These are phyloP conservation scores for Ceuthmochares aereus DNA, from an alignment of 2,113 vertebrate species.

Conservation along the genomic window DNA sequence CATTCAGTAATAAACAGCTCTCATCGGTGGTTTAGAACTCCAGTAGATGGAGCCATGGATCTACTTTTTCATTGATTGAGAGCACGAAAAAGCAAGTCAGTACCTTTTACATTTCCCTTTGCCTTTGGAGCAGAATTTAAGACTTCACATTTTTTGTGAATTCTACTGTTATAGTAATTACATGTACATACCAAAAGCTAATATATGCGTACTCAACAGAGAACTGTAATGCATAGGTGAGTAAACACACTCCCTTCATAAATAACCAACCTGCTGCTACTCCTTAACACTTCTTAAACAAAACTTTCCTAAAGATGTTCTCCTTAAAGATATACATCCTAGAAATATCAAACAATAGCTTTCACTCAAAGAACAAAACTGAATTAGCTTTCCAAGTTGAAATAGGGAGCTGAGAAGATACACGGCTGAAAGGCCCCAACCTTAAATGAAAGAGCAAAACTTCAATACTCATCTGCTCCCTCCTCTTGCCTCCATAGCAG, in stretches of 20 bases:
- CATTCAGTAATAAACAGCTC: background rate
- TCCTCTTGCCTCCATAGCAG: background rate
- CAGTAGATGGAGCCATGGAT: constrained; percentile 56
- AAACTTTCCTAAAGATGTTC: background rate
- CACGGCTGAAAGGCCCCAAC: background rate
- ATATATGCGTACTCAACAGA: background rate
- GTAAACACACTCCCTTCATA: background rate
- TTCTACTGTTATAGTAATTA: background rate
- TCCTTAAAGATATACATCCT: background rate
- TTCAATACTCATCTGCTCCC: background rate
- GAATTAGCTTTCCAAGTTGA: background rate
- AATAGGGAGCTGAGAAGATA: background rate
- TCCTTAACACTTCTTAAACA: background rate
- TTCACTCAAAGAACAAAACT: background rate
- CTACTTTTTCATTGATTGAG: background rate
- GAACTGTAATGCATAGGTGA: accelerated
- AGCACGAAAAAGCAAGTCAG: background rate
- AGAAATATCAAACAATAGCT: background rate
- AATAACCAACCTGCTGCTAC: background rate
- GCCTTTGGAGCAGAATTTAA: background rate
- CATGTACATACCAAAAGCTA: background rate
- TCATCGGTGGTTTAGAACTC: background rate
- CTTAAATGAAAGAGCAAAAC: background rate
- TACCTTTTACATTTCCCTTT: background rate
- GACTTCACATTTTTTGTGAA: background rate